Conservation (phyloP, 2,888 invertebrate species). For the Apotomis turbidana region DNA sequence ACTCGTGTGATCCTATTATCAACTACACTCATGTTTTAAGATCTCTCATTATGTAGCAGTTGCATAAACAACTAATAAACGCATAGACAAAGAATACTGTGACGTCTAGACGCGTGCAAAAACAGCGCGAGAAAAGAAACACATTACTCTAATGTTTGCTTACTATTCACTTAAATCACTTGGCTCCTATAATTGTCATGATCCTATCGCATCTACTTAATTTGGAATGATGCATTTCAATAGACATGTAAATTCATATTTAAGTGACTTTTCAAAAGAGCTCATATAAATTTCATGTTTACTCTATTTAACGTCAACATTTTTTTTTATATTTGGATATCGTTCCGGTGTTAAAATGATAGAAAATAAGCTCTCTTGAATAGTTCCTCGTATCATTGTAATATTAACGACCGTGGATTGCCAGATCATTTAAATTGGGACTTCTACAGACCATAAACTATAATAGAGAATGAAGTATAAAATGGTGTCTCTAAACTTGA, state of each 20-base stretch:
- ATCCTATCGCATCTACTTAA: constrained; percentile 1
- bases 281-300: not conserved
- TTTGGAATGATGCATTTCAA: constrained; percentile 32
- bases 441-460: too few relatives aligned
- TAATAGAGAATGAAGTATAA: too few relatives aligned
- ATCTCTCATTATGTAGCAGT: too few relatives aligned
- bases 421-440: too few relatives aligned
- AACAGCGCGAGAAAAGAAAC: not conserved
- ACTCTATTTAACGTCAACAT: too few relatives aligned
- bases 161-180: not conserved
- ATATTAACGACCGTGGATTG: too few relatives aligned
- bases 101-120: not conserved
- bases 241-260: not conserved
- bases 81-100: not conserved
- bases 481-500: not conserved
- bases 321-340: too few relatives aligned
- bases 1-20: too few relatives aligned
- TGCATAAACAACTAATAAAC: too few relatives aligned
- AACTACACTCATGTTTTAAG: too few relatives aligned
- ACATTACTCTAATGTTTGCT: not conserved
- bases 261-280: constrained; percentile 12
- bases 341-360: not conserved
- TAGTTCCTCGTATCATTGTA: not conserved
- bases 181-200: constrained; percentile 2
- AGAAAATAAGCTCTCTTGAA: not conserved